Percentiles rank a stretch among this genome's conserved stretches.
Evolutionary conservation across 2,797 vertebrate species (phyloP).

Genomic region (Ispidina picta): DNA sequence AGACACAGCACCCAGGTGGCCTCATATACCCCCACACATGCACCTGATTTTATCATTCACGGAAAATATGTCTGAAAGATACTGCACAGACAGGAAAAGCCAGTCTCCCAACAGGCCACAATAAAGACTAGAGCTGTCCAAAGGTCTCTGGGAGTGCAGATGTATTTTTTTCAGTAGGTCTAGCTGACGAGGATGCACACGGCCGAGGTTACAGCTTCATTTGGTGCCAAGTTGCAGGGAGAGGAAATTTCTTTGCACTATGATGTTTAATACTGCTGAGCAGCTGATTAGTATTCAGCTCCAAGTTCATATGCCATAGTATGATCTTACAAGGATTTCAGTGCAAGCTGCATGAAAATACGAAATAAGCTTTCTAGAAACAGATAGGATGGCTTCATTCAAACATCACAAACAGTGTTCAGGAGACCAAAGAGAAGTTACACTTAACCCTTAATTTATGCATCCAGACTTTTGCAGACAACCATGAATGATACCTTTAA

Average conservation of each 20-base stretch:
- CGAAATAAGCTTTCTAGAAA: not conserved
- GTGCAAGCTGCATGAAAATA: not conserved
- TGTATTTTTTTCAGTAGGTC: not conserved
- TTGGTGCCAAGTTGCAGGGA: not conserved
- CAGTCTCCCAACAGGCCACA: not conserved
- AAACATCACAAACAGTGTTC: not conserved
- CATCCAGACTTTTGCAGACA: not conserved
- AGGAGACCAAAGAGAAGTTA: not conserved
- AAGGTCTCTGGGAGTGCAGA: slow-evolving; percentile 42
- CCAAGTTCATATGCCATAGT: not conserved
- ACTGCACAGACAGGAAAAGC: slow-evolving; percentile 60
- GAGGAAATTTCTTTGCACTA: not conserved
- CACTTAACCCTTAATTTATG: not conserved
- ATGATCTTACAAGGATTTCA: not conserved
- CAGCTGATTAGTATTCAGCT: not conserved
- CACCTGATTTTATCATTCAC: slow-evolving; percentile 35
- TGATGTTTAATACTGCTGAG: not conserved
- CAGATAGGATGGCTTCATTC: not conserved
- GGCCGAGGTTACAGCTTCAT: not conserved
- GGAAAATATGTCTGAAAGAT: slow-evolving; percentile 34
- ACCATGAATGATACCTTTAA: not conserved
- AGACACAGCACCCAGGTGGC: not conserved
- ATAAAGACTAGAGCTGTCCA: slow-evolving; percentile 28
- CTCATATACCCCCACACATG: slow-evolving; percentile 18
- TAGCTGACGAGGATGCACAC: not conserved